A percentile compares a stretch with the other conserved stretches of the same genome.
Conservation (phyloP, 2,888 invertebrate genomes). For the Emmelina monodactyla region DNA sequence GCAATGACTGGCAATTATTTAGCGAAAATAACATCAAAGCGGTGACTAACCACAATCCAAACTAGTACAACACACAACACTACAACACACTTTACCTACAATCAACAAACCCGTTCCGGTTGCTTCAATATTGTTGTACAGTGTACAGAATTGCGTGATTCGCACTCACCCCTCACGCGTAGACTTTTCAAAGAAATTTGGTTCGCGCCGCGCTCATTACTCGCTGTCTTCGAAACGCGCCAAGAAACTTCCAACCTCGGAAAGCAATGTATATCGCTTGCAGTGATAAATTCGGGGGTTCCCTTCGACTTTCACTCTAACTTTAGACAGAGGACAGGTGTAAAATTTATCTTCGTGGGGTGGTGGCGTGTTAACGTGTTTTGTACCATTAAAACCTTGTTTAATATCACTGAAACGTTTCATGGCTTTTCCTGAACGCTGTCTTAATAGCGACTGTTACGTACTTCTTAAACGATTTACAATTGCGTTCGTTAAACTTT, state of each 20-base stretch:
- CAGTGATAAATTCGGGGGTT: slow-evolving; percentile 17
- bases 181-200: not conserved
- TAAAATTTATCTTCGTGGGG: slow-evolving; percentile 32
- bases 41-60: not conserved
- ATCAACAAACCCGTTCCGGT: too few relatives aligned
- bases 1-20: slow-evolving; percentile 44
- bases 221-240: slow-evolving; percentile 17
- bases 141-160: slow-evolving; percentile 21
- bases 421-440: slow-evolving; percentile 25
- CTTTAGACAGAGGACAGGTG: slow-evolving; percentile 43
- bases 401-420: slow-evolving; percentile 17
- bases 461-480: slow-evolving; percentile 45
- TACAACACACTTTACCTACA: not conserved
- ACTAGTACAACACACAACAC: not conserved
- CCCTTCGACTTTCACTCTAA: slow-evolving; percentile 15
- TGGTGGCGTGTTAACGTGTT: slow-evolving; percentile 31
- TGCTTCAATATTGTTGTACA: too few relatives aligned
- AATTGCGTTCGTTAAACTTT: too few relatives aligned
- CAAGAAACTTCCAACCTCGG: slow-evolving; percentile 17
- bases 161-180: slow-evolving; percentile 12
- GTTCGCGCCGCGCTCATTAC: slow-evolving; percentile 17
- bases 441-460: slow-evolving; percentile 31
- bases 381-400: slow-evolving; percentile 22
- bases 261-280: slow-evolving; percentile 24
- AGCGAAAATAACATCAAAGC: slow-evolving; percentile 35